Percentiles rank a stretch among this genome's conserved stretches.
Conservation (phyloP, 2,797 vertebrate species). For the Poecilia wingei region DNA sequence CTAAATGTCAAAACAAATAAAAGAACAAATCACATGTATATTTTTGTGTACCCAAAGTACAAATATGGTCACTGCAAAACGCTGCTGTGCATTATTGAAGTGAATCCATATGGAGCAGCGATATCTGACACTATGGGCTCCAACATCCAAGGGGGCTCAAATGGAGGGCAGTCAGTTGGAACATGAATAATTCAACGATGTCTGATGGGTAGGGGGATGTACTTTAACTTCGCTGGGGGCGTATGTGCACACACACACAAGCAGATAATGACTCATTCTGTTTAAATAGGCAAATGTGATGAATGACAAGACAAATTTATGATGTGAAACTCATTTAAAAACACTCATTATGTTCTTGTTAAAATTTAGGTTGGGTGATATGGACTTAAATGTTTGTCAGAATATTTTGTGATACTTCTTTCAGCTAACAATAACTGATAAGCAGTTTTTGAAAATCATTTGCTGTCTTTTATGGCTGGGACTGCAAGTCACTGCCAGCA, state of each 20-base stretch:
- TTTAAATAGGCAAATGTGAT: background rate
- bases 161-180: conserved; percentile 51
- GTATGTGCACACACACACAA: background rate
- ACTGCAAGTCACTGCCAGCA: background rate
- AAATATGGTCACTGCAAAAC: conserved; percentile 6
- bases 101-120: conserved; percentile 15
- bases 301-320: background rate
- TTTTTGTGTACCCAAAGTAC: conserved; percentile 13
- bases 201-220: conserved; percentile 23
- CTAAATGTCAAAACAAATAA: conserved; percentile 15
- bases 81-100: conserved; percentile 15
- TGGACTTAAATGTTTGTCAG: background rate
- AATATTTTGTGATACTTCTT: background rate
- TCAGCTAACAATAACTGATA: background rate
- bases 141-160: conserved; percentile 46
- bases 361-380: background rate
- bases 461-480: background rate
- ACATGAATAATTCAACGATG: conserved; percentile 72
- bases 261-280: conserved; percentile 9
- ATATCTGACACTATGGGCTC: conserved; percentile 24
- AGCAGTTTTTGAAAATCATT: background rate
- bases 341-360: background rate
- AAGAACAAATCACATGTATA: background rate
- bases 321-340: background rate
- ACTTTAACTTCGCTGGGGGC: conserved; percentile 30